Evolutionary conservation across 2,888 invertebrate species (phyloP), one percentile per base, ranked within the genome.

Genomic region (Halictus quadricinctus): DNA sequence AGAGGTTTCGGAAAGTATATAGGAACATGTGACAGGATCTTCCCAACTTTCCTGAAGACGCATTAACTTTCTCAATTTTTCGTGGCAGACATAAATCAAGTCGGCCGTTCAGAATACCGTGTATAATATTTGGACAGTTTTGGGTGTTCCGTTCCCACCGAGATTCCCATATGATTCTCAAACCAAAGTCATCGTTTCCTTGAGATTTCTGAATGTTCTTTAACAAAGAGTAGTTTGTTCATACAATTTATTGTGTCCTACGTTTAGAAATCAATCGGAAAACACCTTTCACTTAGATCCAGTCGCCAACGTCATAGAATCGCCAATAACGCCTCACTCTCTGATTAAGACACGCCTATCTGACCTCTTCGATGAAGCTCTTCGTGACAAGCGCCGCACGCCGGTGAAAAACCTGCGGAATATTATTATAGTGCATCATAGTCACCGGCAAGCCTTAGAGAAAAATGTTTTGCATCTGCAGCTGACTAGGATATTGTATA

Each of bases 341-440:
- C 15, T 64, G 64, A 64, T 64, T 64, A 64, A 64, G 64, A 64
- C 64, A 13, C 64, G 29, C 15, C 64, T 29, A 25, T 60, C 60
- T 25, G 25, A 15, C 29, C 64, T 15, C 64, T 15, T 64, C 64
- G 64, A 64, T 29, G 64, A 29, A 29, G 29, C 25, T 13, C 7
- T 29, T 15, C 64, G 64, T 25, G 60, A 60, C 60, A 60, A 60
- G 60, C 60, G 64, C 25, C 64, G 64, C 29, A 10, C 21, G 3
- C 25, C 64, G 29, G 1, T 64, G 79, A 88, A 90, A 90, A 89
- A 80, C 78, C 77, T 74, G 73, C 54, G 84, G 90, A 90, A 90
- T 90, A 90, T 90, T 90, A 90, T 90, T 90, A 90, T 88, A 90
- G 89, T 90, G 90, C 88, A 89, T 90, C 90, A 90, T 85, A 90